Percentiles rank a stretch among this genome's conserved stretches.
Conservation (phyloP, 2,797 vertebrate species). For the Macroramphosus scolopax region DNA sequence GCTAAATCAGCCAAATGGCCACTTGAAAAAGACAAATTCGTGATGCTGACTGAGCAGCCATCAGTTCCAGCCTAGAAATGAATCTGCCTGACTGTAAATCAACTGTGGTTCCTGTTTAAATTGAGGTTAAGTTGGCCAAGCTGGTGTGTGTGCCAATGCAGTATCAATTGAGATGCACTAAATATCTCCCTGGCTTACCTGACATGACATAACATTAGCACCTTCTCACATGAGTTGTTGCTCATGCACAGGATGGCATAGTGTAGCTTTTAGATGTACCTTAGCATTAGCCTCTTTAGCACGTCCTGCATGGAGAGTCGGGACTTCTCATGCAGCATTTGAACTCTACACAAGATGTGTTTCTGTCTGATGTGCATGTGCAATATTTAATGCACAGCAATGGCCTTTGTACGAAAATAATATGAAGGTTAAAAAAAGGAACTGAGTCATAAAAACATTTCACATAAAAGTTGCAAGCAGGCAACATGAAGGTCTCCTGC, state of each 20-base stretch:
- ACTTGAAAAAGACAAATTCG: constrained; percentile 20
- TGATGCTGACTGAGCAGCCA: constrained; percentile 31
- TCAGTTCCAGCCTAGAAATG: constrained; percentile 32
- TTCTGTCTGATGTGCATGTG: neutral
- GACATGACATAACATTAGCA: too few relatives aligned
- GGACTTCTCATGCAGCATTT: too few relatives aligned
- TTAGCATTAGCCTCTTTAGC: constrained; percentile 1
- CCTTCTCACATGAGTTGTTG: too few relatives aligned
- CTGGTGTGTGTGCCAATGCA: constrained; percentile 25
- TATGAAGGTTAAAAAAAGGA: too few relatives aligned
- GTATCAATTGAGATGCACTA: constrained; percentile 45
- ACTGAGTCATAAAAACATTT: too few relatives aligned
- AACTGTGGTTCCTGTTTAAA: constrained; percentile 35
- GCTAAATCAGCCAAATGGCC: constrained; percentile 30
- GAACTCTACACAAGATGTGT: neutral
- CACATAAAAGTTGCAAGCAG: neutral
- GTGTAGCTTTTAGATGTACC: constrained; percentile 29
- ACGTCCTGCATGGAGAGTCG: neutral
- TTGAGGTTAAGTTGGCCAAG: constrained; percentile 23
- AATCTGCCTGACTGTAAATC: constrained; percentile 47
- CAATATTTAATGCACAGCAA: too few relatives aligned
- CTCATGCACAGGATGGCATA: constrained; percentile 35
- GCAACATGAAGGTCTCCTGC: constrained; percentile 7
- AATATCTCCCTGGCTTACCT: constrained; percentile 46
- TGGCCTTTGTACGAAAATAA: too few relatives aligned